Percentiles rank a stretch among this genome's conserved stretches.
phyloP scores from a whole-genome alignment of 2,113 vertebrate genomes.

The Porphyrio hochstetteri region DNA sequence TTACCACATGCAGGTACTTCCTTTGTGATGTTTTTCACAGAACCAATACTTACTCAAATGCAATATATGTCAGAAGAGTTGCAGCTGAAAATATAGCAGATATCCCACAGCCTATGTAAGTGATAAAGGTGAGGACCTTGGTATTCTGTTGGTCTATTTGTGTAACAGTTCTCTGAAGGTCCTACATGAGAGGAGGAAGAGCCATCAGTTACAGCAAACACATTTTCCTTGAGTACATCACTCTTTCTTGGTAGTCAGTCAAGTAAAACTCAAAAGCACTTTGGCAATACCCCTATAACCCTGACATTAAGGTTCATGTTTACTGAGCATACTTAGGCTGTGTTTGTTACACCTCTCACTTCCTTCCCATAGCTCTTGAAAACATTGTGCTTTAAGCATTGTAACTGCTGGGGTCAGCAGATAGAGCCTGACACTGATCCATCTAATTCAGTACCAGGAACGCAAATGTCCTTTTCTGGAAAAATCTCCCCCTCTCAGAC shows the following conservation, averaged over 20 bases:
- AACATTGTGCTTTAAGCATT: not conserved
- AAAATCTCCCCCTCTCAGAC: not conserved
- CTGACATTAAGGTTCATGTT: not conserved
- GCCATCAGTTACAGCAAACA: not conserved
- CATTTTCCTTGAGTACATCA: not conserved
- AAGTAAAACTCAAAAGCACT: not conserved
- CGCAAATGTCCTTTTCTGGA: not conserved
- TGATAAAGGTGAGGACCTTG: constrained; percentile 89
- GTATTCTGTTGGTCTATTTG: constrained; percentile 79
- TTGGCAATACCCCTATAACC: not conserved
- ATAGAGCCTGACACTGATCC: not conserved
- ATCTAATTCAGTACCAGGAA: not conserved
- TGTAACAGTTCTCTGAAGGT: constrained; percentile 78
- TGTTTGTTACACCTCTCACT: constrained; percentile 11
- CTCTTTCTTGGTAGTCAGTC: not conserved
- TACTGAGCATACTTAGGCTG: not conserved
- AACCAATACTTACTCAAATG: constrained; percentile 90
- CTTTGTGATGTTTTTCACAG: not conserved
- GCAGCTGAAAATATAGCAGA: constrained; percentile 94
- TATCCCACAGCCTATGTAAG: constrained; percentile 92
- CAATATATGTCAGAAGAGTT: constrained; percentile 93
- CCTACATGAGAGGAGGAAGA: constrained; percentile 71
- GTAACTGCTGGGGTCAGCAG: not conserved
- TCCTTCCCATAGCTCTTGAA: constrained; percentile 54
- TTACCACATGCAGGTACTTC: not conserved